Evolutionary conservation across 2,888 invertebrate genomes (phyloP).

Genomic region (Drosophila subsilvestris): DNA sequence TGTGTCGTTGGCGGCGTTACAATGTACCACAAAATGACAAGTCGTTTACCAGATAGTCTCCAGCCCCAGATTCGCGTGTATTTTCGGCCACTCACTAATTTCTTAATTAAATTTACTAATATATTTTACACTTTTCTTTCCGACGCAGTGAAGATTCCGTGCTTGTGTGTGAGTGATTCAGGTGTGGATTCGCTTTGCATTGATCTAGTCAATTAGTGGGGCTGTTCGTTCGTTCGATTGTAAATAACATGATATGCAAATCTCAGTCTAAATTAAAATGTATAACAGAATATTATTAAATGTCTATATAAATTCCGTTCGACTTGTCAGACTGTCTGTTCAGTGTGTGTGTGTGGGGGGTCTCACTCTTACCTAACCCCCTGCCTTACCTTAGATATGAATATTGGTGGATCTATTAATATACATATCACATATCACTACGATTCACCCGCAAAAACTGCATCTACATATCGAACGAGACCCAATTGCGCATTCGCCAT

Average conservation of each 20-base stretch:
- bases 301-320: slow-evolving; percentile 35
- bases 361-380: slow-evolving; percentile 10
- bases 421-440: too few species aligned
- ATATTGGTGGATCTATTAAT: not conserved
- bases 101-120: slow-evolving; percentile 55
- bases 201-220: slow-evolving; percentile 52
- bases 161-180: not conserved
- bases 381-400: slow-evolving; percentile 14
- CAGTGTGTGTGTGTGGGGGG: slow-evolving; percentile 19
- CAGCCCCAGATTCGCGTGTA: slow-evolving; percentile 8
- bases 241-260: slow-evolving; percentile 53
- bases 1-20: not conserved
- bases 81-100: slow-evolving; percentile 31
- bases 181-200: slow-evolving; percentile 34
- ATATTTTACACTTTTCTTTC: slow-evolving; percentile 39
- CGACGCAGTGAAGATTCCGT: slow-evolving; percentile 19
- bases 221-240: slow-evolving; percentile 28
- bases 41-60: slow-evolving; percentile 13
- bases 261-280: slow-evolving; percentile 47
- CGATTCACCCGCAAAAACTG: too few species aligned
- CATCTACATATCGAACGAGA: too few species aligned
- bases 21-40: slow-evolving; percentile 16
- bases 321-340: slow-evolving; percentile 14
- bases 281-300: slow-evolving; percentile 51
- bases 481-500: too few species aligned